These are phyloP conservation scores for Syrista parreyssii DNA, from an alignment of 2,888 invertebrate species.

Conservation along the genomic window DNA sequence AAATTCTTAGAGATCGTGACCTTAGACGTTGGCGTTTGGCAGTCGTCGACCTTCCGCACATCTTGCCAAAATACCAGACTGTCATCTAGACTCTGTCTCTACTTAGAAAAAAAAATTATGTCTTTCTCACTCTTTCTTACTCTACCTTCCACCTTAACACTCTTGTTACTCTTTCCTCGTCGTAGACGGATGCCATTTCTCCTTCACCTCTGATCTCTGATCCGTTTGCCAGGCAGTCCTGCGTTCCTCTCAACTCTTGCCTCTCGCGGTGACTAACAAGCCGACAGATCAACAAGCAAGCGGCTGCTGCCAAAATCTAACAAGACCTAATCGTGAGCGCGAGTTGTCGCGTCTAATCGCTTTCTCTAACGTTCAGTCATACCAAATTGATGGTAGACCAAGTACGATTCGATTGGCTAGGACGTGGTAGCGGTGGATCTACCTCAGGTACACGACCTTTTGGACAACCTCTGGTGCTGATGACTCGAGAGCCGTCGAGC, in stretches of 20 bases:
- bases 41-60: background rate
- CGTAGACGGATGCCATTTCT: background rate
- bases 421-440: conserved; percentile 62
- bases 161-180: background rate
- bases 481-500: conserved; percentile 52
- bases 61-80: background rate
- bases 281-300: background rate
- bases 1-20: background rate
- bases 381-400: background rate
- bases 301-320: background rate
- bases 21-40: background rate
- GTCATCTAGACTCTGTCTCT: background rate
- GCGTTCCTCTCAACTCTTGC: background rate
- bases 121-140: conserved; percentile 24
- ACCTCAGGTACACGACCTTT: conserved; percentile 75
- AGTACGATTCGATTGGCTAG: conserved; percentile 34
- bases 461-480: conserved; percentile 82
- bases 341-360: background rate
- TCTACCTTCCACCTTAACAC: conserved; percentile 34
- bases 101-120: background rate
- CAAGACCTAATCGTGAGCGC: background rate
- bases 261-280: background rate
- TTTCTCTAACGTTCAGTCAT: background rate
- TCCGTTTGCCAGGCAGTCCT: background rate
- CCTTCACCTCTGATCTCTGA: background rate